These are phyloP conservation scores for Octomys mimax DNA, from an alignment of 2,797 vertebrate genomes.

Conservation along the genomic window DNA sequence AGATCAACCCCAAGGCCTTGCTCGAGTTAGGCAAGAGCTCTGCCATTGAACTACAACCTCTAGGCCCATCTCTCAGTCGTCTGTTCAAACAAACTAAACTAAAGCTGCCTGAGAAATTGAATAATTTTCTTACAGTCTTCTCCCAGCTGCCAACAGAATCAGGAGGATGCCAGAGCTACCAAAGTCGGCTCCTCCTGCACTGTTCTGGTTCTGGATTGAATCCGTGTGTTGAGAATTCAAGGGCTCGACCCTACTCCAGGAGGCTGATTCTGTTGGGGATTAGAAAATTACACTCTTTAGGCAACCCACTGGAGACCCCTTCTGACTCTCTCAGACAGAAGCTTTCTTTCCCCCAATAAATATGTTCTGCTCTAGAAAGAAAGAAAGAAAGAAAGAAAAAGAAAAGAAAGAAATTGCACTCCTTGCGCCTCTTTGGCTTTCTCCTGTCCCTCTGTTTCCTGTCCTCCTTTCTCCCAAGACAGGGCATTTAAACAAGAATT, in stretches of 20 bases:
- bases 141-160: background rate
- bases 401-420: background rate
- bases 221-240: background rate
- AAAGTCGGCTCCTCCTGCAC: background rate
- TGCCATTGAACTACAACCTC: background rate
- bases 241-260: background rate
- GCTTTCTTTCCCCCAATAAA: too few species aligned
- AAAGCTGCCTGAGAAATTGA: background rate
- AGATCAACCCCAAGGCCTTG: background rate
- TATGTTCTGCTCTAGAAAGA: too few species aligned
- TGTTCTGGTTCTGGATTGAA: background rate
- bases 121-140: conserved; percentile 26
- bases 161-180: background rate
- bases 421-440: background rate
- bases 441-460: background rate
- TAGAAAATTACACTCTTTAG: background rate
- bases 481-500: background rate
- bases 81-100: background rate
- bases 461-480: background rate
- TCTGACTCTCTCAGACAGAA: too few species aligned
- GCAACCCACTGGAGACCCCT: too few species aligned
- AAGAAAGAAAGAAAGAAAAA: too few species aligned
- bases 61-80: background rate
- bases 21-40: background rate
- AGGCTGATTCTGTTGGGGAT: background rate